Percentiles rank a stretch among this genome's conserved stretches.
Conservation (phyloP, 2,888 invertebrate species). For the Monochamus alternatus region DNA sequence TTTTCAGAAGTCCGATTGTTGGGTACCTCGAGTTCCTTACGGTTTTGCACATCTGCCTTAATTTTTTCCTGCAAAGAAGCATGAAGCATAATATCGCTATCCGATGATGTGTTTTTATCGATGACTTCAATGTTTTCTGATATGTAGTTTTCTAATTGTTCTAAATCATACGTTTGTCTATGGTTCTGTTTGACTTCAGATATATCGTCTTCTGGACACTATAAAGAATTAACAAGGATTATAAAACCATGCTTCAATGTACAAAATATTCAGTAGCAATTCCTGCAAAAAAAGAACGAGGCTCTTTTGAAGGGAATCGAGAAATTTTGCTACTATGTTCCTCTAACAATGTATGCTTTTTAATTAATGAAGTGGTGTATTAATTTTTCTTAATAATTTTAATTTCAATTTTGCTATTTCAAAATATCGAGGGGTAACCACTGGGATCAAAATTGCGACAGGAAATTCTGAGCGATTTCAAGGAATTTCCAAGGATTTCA, state of each 20-base stretch:
- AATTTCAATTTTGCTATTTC: too few relatives aligned
- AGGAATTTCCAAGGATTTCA: too few relatives aligned
- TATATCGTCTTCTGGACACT: not conserved
- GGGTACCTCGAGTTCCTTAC: not conserved
- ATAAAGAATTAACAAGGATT: not conserved
- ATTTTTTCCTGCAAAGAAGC: not conserved
- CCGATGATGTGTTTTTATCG: slow-evolving; percentile 28
- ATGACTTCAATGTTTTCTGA: slow-evolving; percentile 39
- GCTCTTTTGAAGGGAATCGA: too few relatives aligned
- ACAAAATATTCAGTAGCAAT: too few relatives aligned
- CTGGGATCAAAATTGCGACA: too few relatives aligned
- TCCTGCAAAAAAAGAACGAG: too few relatives aligned
- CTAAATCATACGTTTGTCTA: slow-evolving; percentile 38
- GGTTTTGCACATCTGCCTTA: not conserved
- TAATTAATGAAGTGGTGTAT: too few relatives aligned
- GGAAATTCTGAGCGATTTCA: too few relatives aligned
- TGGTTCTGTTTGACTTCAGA: not conserved
- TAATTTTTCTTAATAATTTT: too few relatives aligned
- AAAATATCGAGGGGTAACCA: too few relatives aligned
- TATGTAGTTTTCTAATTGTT: slow-evolving; percentile 46
- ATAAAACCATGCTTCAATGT: not conserved
- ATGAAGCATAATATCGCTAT: not conserved
- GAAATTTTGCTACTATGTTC: too few relatives aligned
- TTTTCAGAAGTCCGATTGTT: not conserved
- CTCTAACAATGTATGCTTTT: too few relatives aligned